Evolutionary conservation across 2,113 vertebrate genomes (phyloP).

Genomic region (Acrocephalus kingi): DNA sequence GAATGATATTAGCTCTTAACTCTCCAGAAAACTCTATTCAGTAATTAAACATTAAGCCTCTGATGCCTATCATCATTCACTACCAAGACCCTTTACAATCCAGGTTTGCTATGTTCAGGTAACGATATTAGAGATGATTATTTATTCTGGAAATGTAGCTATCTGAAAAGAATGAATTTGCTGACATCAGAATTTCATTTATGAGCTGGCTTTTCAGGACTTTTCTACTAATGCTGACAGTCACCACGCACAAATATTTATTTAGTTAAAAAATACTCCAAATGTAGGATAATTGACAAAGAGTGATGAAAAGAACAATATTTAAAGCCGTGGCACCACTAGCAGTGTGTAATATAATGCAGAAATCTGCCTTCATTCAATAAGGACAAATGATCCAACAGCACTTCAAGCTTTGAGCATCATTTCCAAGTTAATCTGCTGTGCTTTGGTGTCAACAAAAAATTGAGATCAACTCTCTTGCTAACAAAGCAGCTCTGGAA

Average conservation of each 20-base stretch:
- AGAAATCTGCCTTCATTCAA: slow-evolving; percentile 41
- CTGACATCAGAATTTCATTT: slow-evolving; percentile 37
- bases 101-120: slow-evolving; percentile 22
- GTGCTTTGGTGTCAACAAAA: slow-evolving; percentile 16
- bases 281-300: slow-evolving; percentile 27
- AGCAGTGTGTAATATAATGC: background rate
- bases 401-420: slow-evolving; percentile 5
- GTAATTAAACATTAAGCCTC: slow-evolving; percentile 53
- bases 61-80: slow-evolving; percentile 29
- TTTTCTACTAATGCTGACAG: slow-evolving; percentile 14
- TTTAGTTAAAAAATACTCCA: background rate
- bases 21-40: slow-evolving; percentile 40
- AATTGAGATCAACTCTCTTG: slow-evolving; percentile 26
- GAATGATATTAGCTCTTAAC: slow-evolving; percentile 22
- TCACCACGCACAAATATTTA: slow-evolving; percentile 1
- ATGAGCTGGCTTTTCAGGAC: slow-evolving; percentile 9
- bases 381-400: slow-evolving; percentile 36
- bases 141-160: slow-evolving; percentile 38
- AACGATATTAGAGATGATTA: slow-evolving; percentile 24
- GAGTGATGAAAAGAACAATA: slow-evolving; percentile 29
- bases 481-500: slow-evolving; percentile 26
- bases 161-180: slow-evolving; percentile 15
- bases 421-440: slow-evolving; percentile 24
- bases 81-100: background rate
- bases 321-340: background rate